Evolutionary conservation across 2,113 vertebrate species (phyloP), one percentile per base, ranked within the genome.

Genomic region (Xiphias gladius): DNA sequence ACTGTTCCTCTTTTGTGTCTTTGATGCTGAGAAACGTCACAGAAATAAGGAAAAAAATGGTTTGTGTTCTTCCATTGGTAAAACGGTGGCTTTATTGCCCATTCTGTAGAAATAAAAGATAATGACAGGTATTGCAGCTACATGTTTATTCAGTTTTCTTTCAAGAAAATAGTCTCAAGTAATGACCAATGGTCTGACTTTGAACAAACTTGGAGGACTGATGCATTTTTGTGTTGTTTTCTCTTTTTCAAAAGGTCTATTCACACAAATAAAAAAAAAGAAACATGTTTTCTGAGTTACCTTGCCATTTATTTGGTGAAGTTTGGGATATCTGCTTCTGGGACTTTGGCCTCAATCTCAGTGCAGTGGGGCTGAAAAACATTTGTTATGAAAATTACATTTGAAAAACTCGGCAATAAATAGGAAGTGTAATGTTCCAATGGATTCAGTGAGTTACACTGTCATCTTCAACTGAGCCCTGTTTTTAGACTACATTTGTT

Each of bases 31-130:
- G 7, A 73, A 52, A 13, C 9, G 16, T 82, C 43, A 22, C 37
- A 70, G 62, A 66, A 67, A 62, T 67, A 55, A 58, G 58, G 22
- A 70, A 54, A 74, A 50, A 78, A 10, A 9, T 35, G 58, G n/a
- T 67, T 62, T 59, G 61, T 48, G 17, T 63, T 39, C 57, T 68
- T 39, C 24, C 78, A 80, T 52, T 80, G 62, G 81, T 66, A 35
- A 73, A 55, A 63, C 32, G 58, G 13, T 54, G 6, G 7, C 43
- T 73, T 41, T 50, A 39, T 54, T 13, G 32, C 2, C 43, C 22
- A 1, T 24, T 46, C n/a, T 46, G 20, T n/a, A n/a, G 24, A n/a
- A 61, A 54, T 59, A 64, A 74, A 78, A 69, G 19, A 70, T 54
- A 9, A 9, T 12, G 62, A 57, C 16, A 46, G 43, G 26, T 61